Percentiles rank a stretch among this genome's conserved stretches.
Evolutionary conservation across 2,888 invertebrate genomes (phyloP).

Genomic region (Polia nebulosa): DNA sequence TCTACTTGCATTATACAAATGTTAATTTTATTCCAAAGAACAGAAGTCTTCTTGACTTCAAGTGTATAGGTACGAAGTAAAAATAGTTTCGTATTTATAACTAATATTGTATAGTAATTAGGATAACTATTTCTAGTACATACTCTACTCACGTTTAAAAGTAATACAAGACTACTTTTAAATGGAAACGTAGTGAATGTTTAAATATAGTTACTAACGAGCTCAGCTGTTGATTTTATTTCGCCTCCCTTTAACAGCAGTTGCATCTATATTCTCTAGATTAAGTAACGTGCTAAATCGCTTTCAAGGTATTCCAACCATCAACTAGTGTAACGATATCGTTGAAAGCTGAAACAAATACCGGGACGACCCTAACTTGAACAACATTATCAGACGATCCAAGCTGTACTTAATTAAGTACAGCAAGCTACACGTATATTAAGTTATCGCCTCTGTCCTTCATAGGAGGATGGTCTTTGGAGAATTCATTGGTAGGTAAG

Average conservation of each 20-base stretch:
- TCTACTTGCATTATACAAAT: neutral
- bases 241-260: no score
- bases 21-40: neutral
- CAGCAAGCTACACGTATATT: constrained; percentile 27
- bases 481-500: constrained; percentile 38
- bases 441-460: constrained; percentile 51
- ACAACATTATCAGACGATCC: constrained; percentile 18
- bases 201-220: no score
- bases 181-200: no score
- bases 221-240: no score
- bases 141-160: no score
- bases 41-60: neutral
- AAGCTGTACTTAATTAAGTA: constrained; percentile 40
- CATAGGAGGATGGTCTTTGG: constrained; percentile 31
- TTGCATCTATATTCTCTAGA: no score
- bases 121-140: no score
- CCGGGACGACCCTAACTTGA: constrained; percentile 5
- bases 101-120: no score
- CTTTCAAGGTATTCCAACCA: neutral
- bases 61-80: no score
- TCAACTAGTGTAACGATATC: neutral
- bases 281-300: no score
- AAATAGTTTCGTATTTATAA: no score
- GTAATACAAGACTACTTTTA: no score
- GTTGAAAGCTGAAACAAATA: constrained; percentile 4